A percentile compares a stretch with the other conserved stretches of the same genome.
These are phyloP conservation scores for Phenganax stokvisi DNA, from an alignment of 92 coral and sea anemone species.

Conservation along the genomic window DNA sequence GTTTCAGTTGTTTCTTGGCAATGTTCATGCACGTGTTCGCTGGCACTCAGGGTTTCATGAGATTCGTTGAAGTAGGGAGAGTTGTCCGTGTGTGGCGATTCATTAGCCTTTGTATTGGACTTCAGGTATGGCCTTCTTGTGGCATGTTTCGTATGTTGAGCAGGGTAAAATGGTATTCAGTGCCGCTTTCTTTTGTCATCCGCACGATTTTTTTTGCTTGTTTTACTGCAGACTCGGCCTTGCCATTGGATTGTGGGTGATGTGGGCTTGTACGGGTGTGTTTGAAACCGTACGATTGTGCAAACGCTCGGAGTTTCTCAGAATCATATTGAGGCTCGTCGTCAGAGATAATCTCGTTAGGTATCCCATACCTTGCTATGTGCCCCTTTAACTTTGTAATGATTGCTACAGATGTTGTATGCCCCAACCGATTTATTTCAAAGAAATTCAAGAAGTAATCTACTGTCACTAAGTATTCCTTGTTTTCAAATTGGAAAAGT, in stretches of 20 bases:
- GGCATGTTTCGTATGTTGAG: conserved; percentile 41
- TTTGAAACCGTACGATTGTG: conserved; percentile 7
- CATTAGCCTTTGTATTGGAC: conserved; percentile 46
- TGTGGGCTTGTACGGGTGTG: conserved; percentile 18
- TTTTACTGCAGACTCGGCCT: conserved; percentile 46
- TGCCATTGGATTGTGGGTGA: conserved; percentile 39
- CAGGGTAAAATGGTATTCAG: conserved; percentile 26
- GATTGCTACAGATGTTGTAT: conserved; percentile 18
- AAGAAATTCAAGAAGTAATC: conserved; percentile 43
- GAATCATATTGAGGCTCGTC: conserved; percentile 25
- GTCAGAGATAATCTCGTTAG: conserved; percentile 26
- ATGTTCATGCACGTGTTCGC: not conserved
- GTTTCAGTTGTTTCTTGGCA: conserved; percentile 17
- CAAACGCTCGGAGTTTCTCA: conserved; percentile 21
- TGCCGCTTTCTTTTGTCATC: conserved; percentile 21
- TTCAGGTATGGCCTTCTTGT: conserved; percentile 32
- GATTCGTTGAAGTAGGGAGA: not conserved
- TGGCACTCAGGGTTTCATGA: not conserved
- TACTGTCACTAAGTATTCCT: conserved; percentile 44
- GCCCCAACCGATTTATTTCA: conserved; percentile 30
- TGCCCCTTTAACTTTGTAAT: conserved; percentile 33
- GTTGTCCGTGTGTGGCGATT: conserved; percentile 34
- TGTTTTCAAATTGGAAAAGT: conserved; percentile 37
- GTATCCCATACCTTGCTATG: conserved; percentile 41
- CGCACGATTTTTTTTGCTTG: conserved; percentile 39